phyloP scores from a whole-genome alignment of 2,797 vertebrate genomes.

The Neosilurus hyrtlii region DNA sequence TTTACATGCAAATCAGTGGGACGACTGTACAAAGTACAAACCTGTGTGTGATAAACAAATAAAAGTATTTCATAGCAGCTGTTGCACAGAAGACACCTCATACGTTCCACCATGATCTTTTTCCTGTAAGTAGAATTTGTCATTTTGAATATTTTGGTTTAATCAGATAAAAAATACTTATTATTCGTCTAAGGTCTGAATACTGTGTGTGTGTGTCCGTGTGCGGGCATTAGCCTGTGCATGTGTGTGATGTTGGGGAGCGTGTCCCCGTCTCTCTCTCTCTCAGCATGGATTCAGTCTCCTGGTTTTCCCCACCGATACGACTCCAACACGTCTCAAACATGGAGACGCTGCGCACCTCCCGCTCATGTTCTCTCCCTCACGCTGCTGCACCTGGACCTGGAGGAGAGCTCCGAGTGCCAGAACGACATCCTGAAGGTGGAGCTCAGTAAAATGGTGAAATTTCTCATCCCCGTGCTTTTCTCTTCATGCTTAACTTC shows the following conservation, averaged over 20 bases:
- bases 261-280: constrained; percentile 35
- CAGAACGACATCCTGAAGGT: constrained; percentile 86
- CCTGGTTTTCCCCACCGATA: constrained; percentile 86
- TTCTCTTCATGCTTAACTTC: neutral
- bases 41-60: constrained; percentile 14
- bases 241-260: constrained; percentile 60
- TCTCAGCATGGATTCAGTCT: constrained; percentile 75
- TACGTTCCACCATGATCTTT: neutral
- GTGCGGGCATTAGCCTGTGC: constrained; percentile 26
- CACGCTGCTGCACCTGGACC: constrained; percentile 83
- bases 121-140: neutral
- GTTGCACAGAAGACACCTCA: neutral
- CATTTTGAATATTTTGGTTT: neutral
- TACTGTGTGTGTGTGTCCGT: neutral
- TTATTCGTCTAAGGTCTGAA: neutral
- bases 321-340: constrained; percentile 67
- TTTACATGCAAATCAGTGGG: no score
- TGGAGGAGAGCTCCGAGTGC: constrained; percentile 84
- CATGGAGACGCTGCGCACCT: constrained; percentile 82
- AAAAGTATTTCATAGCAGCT: neutral
- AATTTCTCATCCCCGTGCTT: neutral
- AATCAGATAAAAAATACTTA: no score
- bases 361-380: constrained; percentile 78
- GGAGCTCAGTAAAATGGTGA: constrained; percentile 7
- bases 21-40: no score